phyloP scores from a whole-genome alignment of 2,113 vertebrate species.

The Hippoglossus stenolepis region DNA sequence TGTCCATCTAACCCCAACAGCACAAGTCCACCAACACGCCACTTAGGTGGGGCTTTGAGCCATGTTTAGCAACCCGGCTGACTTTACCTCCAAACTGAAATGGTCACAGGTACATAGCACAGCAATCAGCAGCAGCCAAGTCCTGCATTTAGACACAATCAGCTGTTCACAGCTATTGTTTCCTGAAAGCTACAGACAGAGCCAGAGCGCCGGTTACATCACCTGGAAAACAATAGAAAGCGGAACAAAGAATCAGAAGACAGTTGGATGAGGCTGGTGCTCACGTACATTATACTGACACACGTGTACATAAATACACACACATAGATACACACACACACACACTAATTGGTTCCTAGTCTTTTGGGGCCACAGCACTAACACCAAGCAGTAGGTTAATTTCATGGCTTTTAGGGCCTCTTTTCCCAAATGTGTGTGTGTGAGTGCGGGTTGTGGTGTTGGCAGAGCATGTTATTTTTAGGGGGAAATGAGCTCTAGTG shows the following conservation, averaged over 20 bases:
- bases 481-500: constrained; percentile 78
- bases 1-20: not conserved
- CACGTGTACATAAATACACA: constrained; percentile 7
- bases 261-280: not conserved
- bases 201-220: constrained; percentile 16
- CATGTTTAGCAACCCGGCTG: not conserved
- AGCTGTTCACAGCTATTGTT: constrained; percentile 69
- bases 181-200: constrained; percentile 17
- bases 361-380: constrained; percentile 30
- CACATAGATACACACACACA: constrained; percentile 7
- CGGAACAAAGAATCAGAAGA: not conserved
- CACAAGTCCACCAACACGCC: not conserved
- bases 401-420: constrained; percentile 63
- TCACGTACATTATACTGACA: not conserved
- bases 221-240: constrained; percentile 19
- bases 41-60: not conserved
- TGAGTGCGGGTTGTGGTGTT: constrained; percentile 60
- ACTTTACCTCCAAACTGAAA: not conserved
- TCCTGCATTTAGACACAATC: constrained; percentile 65
- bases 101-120: constrained; percentile 35
- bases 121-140: constrained; percentile 17
- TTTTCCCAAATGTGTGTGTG: constrained; percentile 55
- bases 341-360: constrained; percentile 33
- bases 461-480: constrained; percentile 78
- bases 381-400: constrained; percentile 64